These are phyloP conservation scores for Magallana angulata DNA, from an alignment of 1,140 invertebrate species.

Conservation along the genomic window DNA sequence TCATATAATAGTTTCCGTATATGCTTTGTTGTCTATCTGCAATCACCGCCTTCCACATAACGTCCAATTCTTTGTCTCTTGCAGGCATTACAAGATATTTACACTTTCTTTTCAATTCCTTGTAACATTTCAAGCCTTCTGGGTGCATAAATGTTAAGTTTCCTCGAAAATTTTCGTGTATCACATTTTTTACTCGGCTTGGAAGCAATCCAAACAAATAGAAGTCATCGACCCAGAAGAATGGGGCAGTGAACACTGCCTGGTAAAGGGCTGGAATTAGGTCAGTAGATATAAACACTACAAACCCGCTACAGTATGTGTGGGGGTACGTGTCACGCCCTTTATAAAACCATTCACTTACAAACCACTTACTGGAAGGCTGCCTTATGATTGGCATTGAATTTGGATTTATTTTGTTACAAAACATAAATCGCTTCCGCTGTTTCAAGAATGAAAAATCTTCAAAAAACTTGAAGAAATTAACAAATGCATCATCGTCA, in stretches of 20 bases:
- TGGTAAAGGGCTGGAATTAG: constrained; percentile 72
- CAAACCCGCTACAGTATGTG: constrained; percentile 61
- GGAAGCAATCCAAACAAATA: constrained; percentile 75
- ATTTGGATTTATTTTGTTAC: constrained; percentile 54
- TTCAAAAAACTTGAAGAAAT: constrained; percentile 67
- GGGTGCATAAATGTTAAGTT: constrained; percentile 54
- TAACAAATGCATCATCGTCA: constrained; percentile 81
- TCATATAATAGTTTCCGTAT: constrained; percentile 57
- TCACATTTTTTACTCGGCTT: constrained; percentile 48
- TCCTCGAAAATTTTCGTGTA: constrained; percentile 31
- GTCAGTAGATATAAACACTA: constrained; percentile 69
- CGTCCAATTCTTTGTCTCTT: constrained; percentile 49
- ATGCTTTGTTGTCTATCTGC: constrained; percentile 47
- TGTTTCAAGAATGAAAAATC: constrained; percentile 63
- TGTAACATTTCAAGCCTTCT: constrained; percentile 49
- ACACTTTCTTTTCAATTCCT: constrained; percentile 39
- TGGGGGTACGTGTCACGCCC: constrained; percentile 56
- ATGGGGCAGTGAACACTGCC: constrained; percentile 63
- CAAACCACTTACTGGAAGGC: constrained; percentile 63
- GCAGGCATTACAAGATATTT: constrained; percentile 53
- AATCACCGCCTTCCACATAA: constrained; percentile 51
- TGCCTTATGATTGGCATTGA: constrained; percentile 65
- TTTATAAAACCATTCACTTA: constrained; percentile 58
- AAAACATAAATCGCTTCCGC: constrained; percentile 57
- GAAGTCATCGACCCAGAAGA: constrained; percentile 78